phyloP scores from a whole-genome alignment of 2,113 vertebrate genomes.

The Lota lota region DNA sequence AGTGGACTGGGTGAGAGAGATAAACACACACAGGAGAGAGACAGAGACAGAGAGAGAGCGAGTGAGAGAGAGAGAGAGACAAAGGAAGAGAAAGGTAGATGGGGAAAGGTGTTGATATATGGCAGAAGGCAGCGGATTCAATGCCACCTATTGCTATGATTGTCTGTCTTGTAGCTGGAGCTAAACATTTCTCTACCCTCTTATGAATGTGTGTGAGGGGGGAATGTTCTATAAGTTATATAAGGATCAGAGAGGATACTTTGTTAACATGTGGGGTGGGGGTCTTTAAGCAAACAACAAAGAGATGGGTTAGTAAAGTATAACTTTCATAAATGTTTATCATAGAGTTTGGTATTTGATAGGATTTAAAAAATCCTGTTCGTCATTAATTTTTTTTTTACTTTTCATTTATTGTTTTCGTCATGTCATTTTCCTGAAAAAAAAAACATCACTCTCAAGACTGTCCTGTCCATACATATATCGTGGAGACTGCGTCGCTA shows the following conservation, averaged over 20 bases:
- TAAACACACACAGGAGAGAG: neutral
- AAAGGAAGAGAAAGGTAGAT: neutral
- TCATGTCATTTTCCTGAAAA: conserved; percentile 74
- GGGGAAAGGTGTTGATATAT: neutral
- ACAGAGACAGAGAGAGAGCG: neutral
- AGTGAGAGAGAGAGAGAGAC: neutral
- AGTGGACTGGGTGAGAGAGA: conserved; percentile 26
- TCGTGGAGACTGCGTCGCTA: conserved; percentile 80
- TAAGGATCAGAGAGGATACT: conserved; percentile 19
- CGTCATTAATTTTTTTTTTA: conserved; percentile 72
- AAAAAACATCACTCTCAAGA: conserved; percentile 70
- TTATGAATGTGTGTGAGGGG: conserved; percentile 29
- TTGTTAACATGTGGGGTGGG: conserved; percentile 26
- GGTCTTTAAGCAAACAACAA: conserved; percentile 12
- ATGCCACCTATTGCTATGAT: conserved; percentile 20
- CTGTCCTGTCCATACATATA: conserved; percentile 77
- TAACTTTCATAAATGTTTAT: conserved; percentile 41
- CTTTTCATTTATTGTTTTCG: conserved; percentile 75
- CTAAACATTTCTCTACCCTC: conserved; percentile 49
- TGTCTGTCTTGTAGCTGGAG: conserved; percentile 49
- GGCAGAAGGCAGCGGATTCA: neutral
- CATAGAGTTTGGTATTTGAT: conserved; percentile 65
- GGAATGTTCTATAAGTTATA: conserved; percentile 45
- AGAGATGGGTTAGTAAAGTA: conserved; percentile 16
- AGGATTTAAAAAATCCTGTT: conserved; percentile 57